Evolutionary conservation across 2,113 vertebrate genomes (phyloP).

Genomic region (Lagopus muta): DNA sequence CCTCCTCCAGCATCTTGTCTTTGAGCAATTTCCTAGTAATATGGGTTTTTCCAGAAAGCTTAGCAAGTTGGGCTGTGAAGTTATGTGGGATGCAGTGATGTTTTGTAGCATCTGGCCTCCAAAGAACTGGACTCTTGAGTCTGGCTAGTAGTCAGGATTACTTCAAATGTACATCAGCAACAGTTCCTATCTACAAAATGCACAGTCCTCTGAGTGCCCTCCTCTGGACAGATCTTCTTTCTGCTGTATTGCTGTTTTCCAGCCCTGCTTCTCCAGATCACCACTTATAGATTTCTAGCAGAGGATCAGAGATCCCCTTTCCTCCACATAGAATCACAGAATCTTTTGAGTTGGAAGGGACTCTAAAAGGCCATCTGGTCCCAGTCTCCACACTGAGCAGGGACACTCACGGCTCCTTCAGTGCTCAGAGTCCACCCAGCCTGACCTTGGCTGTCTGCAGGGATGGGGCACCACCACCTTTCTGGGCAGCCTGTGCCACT

Average conservation of each 20-base stretch:
- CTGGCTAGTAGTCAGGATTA: background rate
- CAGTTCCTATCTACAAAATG: background rate
- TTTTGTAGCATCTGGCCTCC: conserved; percentile 17
- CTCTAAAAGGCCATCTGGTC: too few relatives aligned
- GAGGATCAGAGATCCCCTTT: accelerated
- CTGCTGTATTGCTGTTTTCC: background rate
- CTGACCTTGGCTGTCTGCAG: too few relatives aligned
- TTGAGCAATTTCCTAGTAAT: background rate
- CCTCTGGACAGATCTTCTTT: background rate
- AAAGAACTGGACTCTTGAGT: background rate
- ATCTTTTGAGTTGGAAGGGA: too few relatives aligned
- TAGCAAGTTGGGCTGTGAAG: background rate
- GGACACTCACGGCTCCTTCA: too few relatives aligned
- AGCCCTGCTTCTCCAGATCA: background rate
- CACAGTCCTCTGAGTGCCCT: background rate
- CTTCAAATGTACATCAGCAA: background rate
- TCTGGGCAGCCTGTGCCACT: too few relatives aligned
- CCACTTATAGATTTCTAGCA: background rate
- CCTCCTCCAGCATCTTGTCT: background rate
- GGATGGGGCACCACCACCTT: too few relatives aligned
- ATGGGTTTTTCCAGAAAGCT: background rate
- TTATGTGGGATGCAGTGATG: conserved; percentile 6
- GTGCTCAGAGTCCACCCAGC: too few relatives aligned
- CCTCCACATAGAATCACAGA: background rate
- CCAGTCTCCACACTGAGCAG: too few relatives aligned